These are phyloP conservation scores for Rousettus leschenaultii DNA, from an alignment of 2,113 vertebrate species.

Conservation along the genomic window DNA sequence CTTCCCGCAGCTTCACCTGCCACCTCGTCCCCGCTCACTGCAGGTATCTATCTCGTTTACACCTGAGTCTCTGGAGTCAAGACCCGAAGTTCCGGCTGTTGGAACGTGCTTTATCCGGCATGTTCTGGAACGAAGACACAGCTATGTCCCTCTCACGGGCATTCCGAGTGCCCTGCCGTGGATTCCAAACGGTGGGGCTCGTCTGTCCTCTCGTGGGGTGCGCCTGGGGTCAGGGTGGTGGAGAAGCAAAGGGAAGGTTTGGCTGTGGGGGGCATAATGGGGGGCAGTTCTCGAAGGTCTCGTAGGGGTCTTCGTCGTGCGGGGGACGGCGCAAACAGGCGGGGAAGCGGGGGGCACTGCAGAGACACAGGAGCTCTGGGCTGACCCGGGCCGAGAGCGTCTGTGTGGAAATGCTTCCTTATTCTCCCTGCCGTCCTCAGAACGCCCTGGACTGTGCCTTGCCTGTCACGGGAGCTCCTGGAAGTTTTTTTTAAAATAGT, in stretches of 20 bases:
- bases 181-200: neutral
- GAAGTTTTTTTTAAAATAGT: neutral
- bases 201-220: too few species aligned
- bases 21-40: neutral
- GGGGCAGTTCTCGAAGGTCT: neutral
- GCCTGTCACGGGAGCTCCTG: neutral
- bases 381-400: neutral
- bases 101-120: neutral
- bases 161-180: neutral
- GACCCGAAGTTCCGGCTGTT: neutral
- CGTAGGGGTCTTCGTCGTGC: rapidly evolving
- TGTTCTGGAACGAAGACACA: neutral
- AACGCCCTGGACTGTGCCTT: neutral
- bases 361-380: neutral
- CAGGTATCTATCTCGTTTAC: too few species aligned
- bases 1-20: neutral
- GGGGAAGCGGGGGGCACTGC: neutral
- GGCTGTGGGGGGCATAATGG: neutral
- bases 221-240: neutral
- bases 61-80: neutral
- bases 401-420: rapidly evolving
- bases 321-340: neutral
- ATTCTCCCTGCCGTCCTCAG: too few species aligned
- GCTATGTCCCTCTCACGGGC: neutral
- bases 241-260: neutral